These are phyloP conservation scores for Pseudochirops corinnae DNA, from an alignment of 2,797 vertebrate species.

Conservation along the genomic window DNA sequence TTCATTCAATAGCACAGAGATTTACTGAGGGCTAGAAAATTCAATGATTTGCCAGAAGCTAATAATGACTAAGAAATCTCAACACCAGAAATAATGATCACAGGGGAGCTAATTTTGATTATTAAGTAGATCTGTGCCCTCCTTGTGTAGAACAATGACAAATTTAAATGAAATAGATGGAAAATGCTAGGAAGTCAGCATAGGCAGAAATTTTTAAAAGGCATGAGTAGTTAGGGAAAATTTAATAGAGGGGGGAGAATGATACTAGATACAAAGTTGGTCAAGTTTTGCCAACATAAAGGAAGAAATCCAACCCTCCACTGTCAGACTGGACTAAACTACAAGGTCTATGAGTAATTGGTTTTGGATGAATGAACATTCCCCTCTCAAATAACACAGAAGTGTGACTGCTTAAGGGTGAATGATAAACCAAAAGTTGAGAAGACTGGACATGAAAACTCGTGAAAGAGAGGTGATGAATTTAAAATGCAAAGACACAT, in stretches of 20 bases:
- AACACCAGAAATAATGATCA: neutral
- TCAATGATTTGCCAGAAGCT: neutral
- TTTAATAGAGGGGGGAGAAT: neutral
- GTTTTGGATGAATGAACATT: neutral
- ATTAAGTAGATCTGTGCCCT: neutral
- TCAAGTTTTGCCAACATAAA: neutral
- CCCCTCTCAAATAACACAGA: neutral
- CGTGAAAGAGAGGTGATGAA: neutral
- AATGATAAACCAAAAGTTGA: neutral
- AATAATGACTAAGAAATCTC: neutral
- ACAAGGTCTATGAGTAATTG: neutral
- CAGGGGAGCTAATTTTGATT: neutral
- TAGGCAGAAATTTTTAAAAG: neutral
- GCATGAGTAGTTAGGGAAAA: neutral
- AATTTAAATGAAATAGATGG: neutral
- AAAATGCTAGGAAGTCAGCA: neutral
- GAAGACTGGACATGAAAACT: neutral
- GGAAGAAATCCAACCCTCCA: neutral
- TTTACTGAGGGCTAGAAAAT: neutral
- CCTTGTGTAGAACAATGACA: neutral
- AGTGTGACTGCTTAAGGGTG: neutral
- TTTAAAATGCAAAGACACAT: neutral
- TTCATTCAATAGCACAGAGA: neutral
- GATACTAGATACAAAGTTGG: neutral
- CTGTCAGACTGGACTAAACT: neutral